phyloP scores from a whole-genome alignment of 2,113 vertebrate genomes.

The Equus quagga region DNA sequence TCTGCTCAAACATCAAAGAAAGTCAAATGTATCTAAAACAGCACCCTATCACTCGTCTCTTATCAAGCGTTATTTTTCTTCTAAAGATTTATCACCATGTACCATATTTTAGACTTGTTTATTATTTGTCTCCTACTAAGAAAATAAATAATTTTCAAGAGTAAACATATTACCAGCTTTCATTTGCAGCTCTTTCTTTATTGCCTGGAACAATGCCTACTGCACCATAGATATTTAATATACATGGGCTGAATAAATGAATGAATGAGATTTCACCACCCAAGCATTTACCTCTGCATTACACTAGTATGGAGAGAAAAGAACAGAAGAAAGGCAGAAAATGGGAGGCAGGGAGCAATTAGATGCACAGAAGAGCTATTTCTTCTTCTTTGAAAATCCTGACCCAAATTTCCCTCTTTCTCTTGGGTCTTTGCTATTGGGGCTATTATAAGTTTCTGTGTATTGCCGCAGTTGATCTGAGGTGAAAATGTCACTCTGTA shows the following conservation, averaged over 20 bases:
- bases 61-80: neutral
- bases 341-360: neutral
- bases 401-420: neutral
- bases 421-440: neutral
- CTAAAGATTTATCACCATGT: neutral
- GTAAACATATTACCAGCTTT: neutral
- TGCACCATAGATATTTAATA: neutral
- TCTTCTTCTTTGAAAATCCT: neutral
- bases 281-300: neutral
- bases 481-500: neutral
- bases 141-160: conserved; percentile 28
- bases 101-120: neutral
- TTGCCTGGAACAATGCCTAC: neutral
- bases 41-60: neutral
- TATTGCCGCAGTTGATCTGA: neutral
- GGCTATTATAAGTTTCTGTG: neutral
- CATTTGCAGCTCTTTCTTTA: neutral
- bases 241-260: neutral
- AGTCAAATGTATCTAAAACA: neutral
- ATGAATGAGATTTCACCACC: neutral
- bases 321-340: neutral
- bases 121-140: neutral
- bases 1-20: neutral
- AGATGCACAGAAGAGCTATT: neutral
- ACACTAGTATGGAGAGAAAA: neutral